phyloP scores from a whole-genome alignment of 2,797 vertebrate species.

The Hydrocynus forskahlii region DNA sequence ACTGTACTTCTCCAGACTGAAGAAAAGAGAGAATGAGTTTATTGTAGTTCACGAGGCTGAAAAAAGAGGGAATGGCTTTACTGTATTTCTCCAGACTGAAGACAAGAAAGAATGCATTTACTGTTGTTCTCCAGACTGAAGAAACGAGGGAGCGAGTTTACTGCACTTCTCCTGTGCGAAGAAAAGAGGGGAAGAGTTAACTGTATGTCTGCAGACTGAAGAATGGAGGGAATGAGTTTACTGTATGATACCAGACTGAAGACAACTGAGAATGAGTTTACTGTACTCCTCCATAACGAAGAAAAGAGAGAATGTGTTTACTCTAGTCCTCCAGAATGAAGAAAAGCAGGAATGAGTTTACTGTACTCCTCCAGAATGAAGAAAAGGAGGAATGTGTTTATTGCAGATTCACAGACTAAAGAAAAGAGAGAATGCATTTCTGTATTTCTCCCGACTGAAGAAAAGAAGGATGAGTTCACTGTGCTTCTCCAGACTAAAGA shows the following conservation, averaged over 20 bases:
- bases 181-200: not conserved
- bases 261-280: too few relatives aligned
- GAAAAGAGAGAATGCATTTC: not conserved
- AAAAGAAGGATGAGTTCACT: not conserved
- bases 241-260: too few relatives aligned
- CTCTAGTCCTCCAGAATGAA: too few relatives aligned
- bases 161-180: not conserved
- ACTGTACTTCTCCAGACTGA: too few relatives aligned
- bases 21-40: too few relatives aligned
- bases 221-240: too few relatives aligned
- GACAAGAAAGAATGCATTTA: not conserved
- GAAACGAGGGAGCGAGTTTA: not conserved
- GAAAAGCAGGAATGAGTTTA: too few relatives aligned
- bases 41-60: not conserved
- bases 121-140: not conserved
- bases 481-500: not conserved
- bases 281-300: too few relatives aligned
- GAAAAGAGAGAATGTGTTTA: too few relatives aligned
- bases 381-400: not conserved
- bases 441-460: not conserved
- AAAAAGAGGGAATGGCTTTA: not conserved
- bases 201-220: too few relatives aligned
- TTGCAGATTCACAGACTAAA: not conserved
- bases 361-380: too few relatives aligned
- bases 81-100: not conserved